phyloP scores from a whole-genome alignment of 2,888 invertebrate genomes.

The Xestia xanthographa region DNA sequence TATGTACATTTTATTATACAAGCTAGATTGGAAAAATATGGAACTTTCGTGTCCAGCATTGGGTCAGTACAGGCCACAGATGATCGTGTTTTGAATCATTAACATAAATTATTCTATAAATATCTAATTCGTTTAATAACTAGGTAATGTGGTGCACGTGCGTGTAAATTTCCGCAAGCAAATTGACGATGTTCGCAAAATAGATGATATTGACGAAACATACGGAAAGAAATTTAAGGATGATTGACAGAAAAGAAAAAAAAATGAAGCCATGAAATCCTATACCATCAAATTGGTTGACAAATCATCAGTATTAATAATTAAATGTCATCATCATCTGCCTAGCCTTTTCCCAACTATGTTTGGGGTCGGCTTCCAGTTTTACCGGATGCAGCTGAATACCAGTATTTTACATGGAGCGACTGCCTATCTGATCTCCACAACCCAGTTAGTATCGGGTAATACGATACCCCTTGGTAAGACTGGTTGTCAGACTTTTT shows the following conservation, averaged over 20 bases:
- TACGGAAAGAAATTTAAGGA: neutral
- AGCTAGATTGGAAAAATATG: neutral
- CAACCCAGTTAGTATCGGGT: too few species aligned
- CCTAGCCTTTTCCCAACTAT: too few species aligned
- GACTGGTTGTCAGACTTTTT: too few species aligned
- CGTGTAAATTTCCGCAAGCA: neutral
- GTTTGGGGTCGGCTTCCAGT: too few species aligned
- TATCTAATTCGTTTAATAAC: neutral
- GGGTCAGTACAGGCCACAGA: neutral
- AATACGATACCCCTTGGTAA: too few species aligned
- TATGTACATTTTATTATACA: slow-evolving; percentile 15
- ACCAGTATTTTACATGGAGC: too few species aligned
- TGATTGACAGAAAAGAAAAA: neutral
- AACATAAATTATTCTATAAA: neutral
- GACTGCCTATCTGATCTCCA: too few species aligned
- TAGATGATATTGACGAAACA: neutral
- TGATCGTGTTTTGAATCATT: neutral
- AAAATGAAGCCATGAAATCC: neutral
- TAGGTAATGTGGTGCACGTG: neutral
- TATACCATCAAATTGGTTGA: neutral
- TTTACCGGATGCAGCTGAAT: too few species aligned
- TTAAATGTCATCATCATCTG: too few species aligned
- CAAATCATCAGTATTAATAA: neutral
- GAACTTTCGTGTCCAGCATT: neutral
- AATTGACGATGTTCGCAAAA: neutral